Evolutionary conservation across 2,113 vertebrate genomes (phyloP), one percentile per base, ranked within the genome.

Genomic region (Acanthochromis polyacanthus): DNA sequence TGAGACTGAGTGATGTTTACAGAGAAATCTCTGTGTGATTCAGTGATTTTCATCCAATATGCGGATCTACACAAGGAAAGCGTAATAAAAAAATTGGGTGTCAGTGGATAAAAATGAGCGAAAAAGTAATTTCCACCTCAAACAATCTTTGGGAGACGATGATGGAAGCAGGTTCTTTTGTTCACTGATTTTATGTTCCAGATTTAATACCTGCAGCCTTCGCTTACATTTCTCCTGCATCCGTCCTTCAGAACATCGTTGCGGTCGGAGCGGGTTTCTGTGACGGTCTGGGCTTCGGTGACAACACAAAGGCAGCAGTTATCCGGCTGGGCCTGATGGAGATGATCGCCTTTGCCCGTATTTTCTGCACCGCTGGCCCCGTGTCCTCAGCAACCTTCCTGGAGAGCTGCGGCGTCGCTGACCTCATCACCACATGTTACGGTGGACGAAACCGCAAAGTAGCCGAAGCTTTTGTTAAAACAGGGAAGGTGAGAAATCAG

Each of bases 311-410:
- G 86, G 98, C 98, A 0, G 98, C 96, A 0, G 97, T 99, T 86
- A 99, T 99, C 92, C 94, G 98, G n/a, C 93, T 99, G 85, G 98
- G 98, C 0, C 92, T 99, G 83, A 97, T 98, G 97, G 98, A 99
- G 94, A 99, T 99, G 97, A 97, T 99, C 0, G 92, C 86, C 75
- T 99, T 99, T 0, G 93, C 97, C 75, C 96, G 96, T 52, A 86
- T 99, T 58, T 97, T 99, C 94, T 99, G 97, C 86, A 95, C 94
- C 0, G 75, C 93, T 1, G 91, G 96, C 17, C 71, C 91, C 0
- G 96, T 98, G 81, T 94, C 94, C 82, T 81, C 92, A 0, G 93
- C 94, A 75, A 98, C 96, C 60, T 99, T 99, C 92, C 87, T 99
- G 93, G 96, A 99, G 93, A 99, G 98, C 94, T 99, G 98, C 0